Evolutionary conservation across 2,797 vertebrate species (phyloP), one percentile per base, ranked within the genome.

Genomic region (Halcyon badia): DNA sequence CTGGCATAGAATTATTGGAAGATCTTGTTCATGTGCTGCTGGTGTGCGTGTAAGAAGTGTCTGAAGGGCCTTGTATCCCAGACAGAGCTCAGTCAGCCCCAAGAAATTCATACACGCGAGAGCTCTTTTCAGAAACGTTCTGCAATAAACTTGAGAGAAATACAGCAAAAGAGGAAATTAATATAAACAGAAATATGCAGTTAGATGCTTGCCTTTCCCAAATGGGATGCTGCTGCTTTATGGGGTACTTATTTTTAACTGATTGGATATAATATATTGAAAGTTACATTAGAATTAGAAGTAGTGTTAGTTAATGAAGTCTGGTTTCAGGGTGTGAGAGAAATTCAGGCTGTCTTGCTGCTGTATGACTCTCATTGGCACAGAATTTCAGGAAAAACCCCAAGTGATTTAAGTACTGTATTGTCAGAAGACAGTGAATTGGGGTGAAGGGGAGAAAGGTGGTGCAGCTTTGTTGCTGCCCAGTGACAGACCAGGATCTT

Each of bases 351-450:
- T 48, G 5, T 14, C 66, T 60, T 54, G 39, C 46, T 77, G 52
- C 41, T 17, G 11, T n/a, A 3, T 39, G 11, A n/a, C 37, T 68
- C 31, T 64, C 3, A 75, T 13, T 21, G 51, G 26, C 30, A 11
- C 10, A 48, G 31, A 44, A 46, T 25, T 41, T 46, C n/a, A 39
- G 49, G n/a, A 16, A 14, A 30, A 49, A 39, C 6, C 2, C 18
- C 10, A 2, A 44, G 25, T 41, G 28, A 11, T 31, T 57, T 1
- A 56, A 44, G 41, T 20, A 5, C 15, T 48, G 0, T 35, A 14
- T 69, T 69, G 57, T 58, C 49, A 57, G 39, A 18, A 57, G 68
- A 3, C 13, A 25, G 20, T 37, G 10, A 33, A 25, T 28, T 79
- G 33, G 14, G 66, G 3, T 20, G 30, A 28, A 41, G 60, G 19